Base-by-base conservation (phyloP, 2,888 invertebrate species). In the Habroteleia sp. region DNA sequence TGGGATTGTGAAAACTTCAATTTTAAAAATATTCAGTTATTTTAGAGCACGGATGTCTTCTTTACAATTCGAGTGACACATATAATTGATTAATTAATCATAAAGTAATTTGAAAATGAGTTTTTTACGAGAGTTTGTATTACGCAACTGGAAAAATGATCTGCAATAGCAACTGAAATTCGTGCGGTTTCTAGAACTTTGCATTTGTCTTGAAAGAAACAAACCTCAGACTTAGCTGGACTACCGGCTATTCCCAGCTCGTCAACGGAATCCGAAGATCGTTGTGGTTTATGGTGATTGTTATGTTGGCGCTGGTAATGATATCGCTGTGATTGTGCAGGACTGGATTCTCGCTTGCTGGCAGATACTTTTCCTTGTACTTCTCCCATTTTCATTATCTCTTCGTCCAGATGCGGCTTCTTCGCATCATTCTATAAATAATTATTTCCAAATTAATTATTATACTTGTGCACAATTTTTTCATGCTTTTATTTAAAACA, bases 211-310 rank as follows among this genome's bases (percentile, higher is more conserved):
- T 27, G 10, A 25, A 6, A 4, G 35, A 44, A 63, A 76, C 81
- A 31, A 71, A 88, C 89, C 85, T 89, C 89, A 0, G 89, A 89
- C 44, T 86, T 89, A n/a, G 79, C 79, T 0, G 91, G 91, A 78
- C 91, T 91, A 44, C 88, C 88, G 2, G 90, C 89, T 3, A 87
- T 88, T 54, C 89, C 90, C 69, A 90, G 89, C 44, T 87, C 86
- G 5, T 87, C 86, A 31, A 79, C 58, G 31, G 77, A 77, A 7
- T 86, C 85, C 20, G 80, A 46, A 1, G 80, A 63, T 58, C 82
- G 82, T 37, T 80, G 80, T 14, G 80, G 68, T 72, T 79, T 79
- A 74, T 81, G 85, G 75, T 82, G 86, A 83, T 80, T 88, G 72
- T 81, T 83, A 11, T 80, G 77, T 3, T 79, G 80, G 42, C 71